Conservation (phyloP, 2,113 vertebrate species). For the Halcyon senegalensis region DNA sequence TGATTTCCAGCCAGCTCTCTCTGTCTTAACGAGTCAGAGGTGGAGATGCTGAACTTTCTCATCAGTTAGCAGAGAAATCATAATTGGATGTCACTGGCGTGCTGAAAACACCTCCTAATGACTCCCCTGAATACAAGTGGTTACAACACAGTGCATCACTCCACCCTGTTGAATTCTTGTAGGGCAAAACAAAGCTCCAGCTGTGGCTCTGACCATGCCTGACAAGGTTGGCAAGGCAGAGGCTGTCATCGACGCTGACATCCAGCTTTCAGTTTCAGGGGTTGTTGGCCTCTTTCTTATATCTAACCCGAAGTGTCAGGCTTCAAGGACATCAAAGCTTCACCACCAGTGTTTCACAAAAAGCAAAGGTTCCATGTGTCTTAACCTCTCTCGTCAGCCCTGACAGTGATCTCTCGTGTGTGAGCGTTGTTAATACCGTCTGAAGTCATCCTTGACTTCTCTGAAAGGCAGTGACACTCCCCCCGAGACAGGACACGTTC, state of each 20-base stretch:
- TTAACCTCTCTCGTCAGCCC: neutral
- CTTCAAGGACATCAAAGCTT: neutral
- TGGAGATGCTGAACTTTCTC: neutral
- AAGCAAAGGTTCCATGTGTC: too few species aligned
- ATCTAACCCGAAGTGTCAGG: neutral
- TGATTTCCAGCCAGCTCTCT: neutral
- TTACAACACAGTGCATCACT: neutral
- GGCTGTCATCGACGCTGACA: neutral
- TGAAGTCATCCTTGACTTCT: neutral
- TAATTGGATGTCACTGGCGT: neutral
- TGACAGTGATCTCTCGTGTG: neutral
- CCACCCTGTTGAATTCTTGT: neutral
- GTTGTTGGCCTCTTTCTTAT: accelerated
- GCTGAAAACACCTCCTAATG: neutral
- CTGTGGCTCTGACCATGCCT: neutral
- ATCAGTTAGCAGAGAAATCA: neutral
- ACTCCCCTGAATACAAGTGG: neutral
- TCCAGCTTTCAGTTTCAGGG: neutral
- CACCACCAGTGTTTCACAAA: accelerated
- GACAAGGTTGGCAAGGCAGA: neutral
- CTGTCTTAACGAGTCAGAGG: neutral
- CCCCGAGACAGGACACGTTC: neutral
- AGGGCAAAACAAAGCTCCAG: neutral
- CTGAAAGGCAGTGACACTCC: neutral
- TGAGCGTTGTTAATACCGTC: accelerated